Evolutionary conservation across 1,140 invertebrate genomes (phyloP).

Genomic region (Leptopilina clavipes): DNA sequence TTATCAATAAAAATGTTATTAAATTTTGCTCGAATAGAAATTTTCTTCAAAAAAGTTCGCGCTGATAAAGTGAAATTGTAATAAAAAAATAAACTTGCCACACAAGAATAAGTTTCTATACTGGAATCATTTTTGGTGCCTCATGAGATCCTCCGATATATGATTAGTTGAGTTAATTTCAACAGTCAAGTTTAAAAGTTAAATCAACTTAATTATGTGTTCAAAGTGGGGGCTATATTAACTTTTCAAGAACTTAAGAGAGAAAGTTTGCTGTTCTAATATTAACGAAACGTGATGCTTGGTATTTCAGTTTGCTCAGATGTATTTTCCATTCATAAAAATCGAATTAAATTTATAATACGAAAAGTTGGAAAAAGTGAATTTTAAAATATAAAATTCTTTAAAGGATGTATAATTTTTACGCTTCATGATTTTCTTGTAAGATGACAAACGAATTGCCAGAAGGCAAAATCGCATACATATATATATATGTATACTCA

Average conservation of each 20-base stretch:
- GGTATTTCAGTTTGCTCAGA: background rate
- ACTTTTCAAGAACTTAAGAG: slow-evolving; percentile 2
- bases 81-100: no score
- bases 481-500: background rate
- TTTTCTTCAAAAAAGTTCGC: no score
- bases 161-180: slow-evolving; percentile 2
- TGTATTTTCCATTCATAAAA: no score
- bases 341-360: background rate
- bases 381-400: no score
- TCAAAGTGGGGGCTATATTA: background rate
- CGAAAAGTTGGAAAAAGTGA: background rate
- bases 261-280: background rate
- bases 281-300: background rate
- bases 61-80: no score
- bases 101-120: no score
- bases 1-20: no score
- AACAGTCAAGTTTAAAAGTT: background rate
- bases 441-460: slow-evolving; percentile 15
- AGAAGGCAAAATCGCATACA: slow-evolving; percentile 9
- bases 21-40: no score
- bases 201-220: slow-evolving; percentile 12
- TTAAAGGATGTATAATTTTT: no score
- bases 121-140: background rate
- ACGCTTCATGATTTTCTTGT: background rate
- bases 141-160: background rate